Evolutionary conservation across 2,113 vertebrate genomes (phyloP).

Genomic region (Apistogramma diplotaenia): DNA sequence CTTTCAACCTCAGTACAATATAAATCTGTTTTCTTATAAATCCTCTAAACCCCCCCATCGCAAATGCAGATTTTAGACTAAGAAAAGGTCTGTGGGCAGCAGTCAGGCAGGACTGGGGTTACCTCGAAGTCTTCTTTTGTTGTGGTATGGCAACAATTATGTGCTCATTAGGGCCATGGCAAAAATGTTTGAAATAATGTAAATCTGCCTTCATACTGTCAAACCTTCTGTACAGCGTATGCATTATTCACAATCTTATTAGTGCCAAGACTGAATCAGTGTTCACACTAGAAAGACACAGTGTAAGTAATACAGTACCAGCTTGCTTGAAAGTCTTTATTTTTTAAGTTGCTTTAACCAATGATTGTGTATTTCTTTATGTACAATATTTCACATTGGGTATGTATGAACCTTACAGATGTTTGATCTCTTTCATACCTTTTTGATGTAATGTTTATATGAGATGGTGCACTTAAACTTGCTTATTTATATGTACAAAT

Average conservation of each 20-base stretch:
- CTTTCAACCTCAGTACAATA: not conserved
- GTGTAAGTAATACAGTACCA: not conserved
- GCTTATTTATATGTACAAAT: constrained; percentile 74
- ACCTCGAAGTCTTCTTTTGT: not conserved
- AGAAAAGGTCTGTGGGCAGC: not conserved
- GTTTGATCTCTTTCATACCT: constrained; percentile 23
- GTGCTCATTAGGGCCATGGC: not conserved
- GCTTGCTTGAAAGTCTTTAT: constrained; percentile 1
- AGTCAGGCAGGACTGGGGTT: not conserved
- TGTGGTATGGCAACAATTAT: not conserved
- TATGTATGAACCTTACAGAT: constrained; percentile 35
- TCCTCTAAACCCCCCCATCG: not conserved
- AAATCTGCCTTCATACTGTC: constrained; percentile 25
- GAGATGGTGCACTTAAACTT: constrained; percentile 24
- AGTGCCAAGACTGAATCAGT: constrained; percentile 46
- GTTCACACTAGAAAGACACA: constrained; percentile 13
- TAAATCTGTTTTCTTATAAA: not conserved
- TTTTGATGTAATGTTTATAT: constrained; percentile 43
- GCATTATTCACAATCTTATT: not conserved
- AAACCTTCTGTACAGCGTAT: constrained; percentile 22
- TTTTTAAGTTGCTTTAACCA: not conserved
- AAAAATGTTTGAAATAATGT: constrained; percentile 5
- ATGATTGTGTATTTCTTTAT: not conserved
- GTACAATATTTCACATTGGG: constrained; percentile 18
- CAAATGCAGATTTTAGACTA: not conserved